Conservation (phyloP, 2,797 vertebrate species). For the Odontamblyopus lacepedii region DNA sequence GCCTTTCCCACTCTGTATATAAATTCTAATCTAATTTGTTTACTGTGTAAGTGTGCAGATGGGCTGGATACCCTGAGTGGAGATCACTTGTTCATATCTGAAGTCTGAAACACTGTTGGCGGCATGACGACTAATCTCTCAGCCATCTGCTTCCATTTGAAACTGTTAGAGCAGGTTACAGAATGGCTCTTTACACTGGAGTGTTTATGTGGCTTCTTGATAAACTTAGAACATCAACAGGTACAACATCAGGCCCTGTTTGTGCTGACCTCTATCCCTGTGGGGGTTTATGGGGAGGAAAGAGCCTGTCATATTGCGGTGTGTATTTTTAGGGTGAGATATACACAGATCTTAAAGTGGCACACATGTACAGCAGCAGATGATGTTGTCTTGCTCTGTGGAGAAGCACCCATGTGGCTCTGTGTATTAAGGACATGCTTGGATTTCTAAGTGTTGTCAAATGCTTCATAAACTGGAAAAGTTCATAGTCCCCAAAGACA, state of each 20-base stretch:
- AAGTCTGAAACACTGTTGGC: constrained; percentile 36
- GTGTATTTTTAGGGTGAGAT: constrained; percentile 36
- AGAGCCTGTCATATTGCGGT: constrained; percentile 32
- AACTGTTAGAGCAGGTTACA: constrained; percentile 41
- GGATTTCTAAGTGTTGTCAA: constrained; percentile 43
- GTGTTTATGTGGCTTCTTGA: constrained; percentile 13
- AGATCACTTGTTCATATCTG: constrained; percentile 45
- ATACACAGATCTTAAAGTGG: constrained; percentile 26
- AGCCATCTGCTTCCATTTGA: constrained; percentile 55
- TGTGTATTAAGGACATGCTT: constrained; percentile 42
- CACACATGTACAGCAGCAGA: constrained; percentile 39
- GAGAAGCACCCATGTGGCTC: constrained; percentile 46
- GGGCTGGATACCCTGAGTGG: constrained; percentile 37
- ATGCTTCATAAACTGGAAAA: constrained; percentile 55
- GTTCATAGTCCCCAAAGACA: constrained; percentile 45
- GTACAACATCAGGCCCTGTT: constrained; percentile 31
- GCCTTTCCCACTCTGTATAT: not conserved
- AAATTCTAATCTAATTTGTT: constrained; percentile 5
- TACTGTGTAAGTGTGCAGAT: constrained; percentile 45
- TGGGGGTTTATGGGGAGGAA: constrained; percentile 25
- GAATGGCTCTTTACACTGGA: constrained; percentile 15
- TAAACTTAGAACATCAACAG: constrained; percentile 5
- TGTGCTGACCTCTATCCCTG: constrained; percentile 16
- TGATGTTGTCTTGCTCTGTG: constrained; percentile 36
- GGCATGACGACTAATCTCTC: constrained; percentile 41